Evolutionary conservation across 2,797 vertebrate species (phyloP).

Genomic region (Agapornis canus): DNA sequence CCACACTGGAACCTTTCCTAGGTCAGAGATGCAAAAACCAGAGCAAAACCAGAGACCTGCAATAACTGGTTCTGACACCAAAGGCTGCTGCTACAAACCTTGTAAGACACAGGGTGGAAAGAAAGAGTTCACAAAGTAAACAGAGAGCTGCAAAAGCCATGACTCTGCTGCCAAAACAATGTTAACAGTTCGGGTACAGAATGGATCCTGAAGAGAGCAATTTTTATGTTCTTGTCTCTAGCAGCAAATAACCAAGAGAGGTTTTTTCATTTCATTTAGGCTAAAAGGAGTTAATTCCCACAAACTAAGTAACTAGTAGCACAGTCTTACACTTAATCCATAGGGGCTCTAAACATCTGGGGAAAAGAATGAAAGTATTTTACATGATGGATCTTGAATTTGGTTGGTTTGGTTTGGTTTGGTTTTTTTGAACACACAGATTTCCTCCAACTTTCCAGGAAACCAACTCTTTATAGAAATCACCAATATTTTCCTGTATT

Average conservation of each 20-base stretch:
- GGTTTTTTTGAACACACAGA: not conserved
- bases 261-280: not conserved
- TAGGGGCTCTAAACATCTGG: not conserved
- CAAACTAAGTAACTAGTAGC: not conserved
- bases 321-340: not conserved
- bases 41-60: rapidly evolving
- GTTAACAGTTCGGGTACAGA: not conserved
- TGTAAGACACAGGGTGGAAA: not conserved
- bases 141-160: not conserved
- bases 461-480: not conserved
- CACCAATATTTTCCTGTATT: not conserved
- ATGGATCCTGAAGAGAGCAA: not conserved
- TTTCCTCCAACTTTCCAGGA: not conserved
- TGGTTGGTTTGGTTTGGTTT: not conserved
- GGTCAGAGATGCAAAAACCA: rapidly evolving
- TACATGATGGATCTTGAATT: rapidly evolving
- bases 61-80: not conserved
- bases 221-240: not conserved
- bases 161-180: not conserved
- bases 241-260: not conserved
- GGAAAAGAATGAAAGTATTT: not conserved
- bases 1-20: rapidly evolving
- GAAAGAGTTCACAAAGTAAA: not conserved
- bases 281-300: not conserved
- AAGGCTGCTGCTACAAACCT: not conserved